These are phyloP conservation scores for Odiellus spinosus DNA, from an alignment of 2,888 invertebrate species.

Conservation along the genomic window DNA sequence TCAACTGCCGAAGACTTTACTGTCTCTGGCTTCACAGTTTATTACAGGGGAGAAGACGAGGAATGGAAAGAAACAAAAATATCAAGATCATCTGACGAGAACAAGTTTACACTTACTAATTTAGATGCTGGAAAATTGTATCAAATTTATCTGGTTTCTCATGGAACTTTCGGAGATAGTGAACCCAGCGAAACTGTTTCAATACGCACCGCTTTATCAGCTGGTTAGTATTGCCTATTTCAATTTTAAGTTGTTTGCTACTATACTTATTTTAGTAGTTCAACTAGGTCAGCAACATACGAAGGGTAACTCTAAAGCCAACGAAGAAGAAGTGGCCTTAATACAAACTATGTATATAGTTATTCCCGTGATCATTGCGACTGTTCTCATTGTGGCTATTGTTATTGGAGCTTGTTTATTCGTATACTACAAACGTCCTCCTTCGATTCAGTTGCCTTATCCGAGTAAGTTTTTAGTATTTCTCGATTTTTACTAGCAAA, in stretches of 20 bases:
- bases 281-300: no score
- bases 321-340: neutral
- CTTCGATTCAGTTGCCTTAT: slow-evolving; percentile 7
- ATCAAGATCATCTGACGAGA: no score
- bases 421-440: slow-evolving; percentile 14
- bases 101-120: slow-evolving; percentile 9
- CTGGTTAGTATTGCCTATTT: no score
- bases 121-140: slow-evolving; percentile 9
- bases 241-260: no score
- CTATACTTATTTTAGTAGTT: no score
- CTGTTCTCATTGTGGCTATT: slow-evolving; percentile 14
- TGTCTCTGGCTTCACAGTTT: no score
- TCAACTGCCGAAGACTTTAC: no score
- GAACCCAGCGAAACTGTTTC: slow-evolving; percentile 16
- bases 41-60: no score
- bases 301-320: no score
- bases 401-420: slow-evolving; percentile 14
- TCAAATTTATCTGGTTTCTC: slow-evolving; percentile 11
- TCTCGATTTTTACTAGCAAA: no score
- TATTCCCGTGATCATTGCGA: slow-evolving; percentile 12
- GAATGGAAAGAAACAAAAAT: no score
- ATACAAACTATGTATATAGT: slow-evolving; percentile 14
- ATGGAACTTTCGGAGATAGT: slow-evolving; percentile 9
- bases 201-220: slow-evolving; percentile 11
- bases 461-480: slow-evolving; percentile 5